Conservation (phyloP, 1,140 invertebrate genomes). For the Pseudomyrmex dendroicus region DNA sequence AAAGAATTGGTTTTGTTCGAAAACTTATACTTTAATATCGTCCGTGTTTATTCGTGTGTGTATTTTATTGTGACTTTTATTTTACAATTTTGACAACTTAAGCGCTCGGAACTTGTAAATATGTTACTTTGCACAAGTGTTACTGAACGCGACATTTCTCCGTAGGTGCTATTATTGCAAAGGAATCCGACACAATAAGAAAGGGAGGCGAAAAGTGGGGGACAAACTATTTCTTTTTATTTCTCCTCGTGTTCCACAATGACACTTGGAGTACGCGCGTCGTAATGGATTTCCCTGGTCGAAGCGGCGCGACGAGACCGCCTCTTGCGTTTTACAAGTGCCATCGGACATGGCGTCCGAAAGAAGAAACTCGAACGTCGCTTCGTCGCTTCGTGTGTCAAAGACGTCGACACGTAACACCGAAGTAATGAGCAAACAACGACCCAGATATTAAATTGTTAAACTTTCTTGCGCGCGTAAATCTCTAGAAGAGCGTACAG, state of each 20-base stretch:
- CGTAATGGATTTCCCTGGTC: slow-evolving; percentile 57
- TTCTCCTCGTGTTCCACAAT: slow-evolving; percentile 7
- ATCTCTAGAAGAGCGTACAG: too few species aligned
- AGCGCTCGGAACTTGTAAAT: too few species aligned
- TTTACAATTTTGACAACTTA: too few species aligned
- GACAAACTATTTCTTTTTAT: slow-evolving; percentile 35
- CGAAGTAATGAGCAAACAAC: slow-evolving; percentile 37
- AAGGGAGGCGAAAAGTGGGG: neutral
- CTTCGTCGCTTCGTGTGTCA: slow-evolving; percentile 17
- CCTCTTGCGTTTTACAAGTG: slow-evolving; percentile 43
- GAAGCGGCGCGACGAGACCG: slow-evolving; percentile 9
- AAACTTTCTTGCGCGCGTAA: slow-evolving; percentile 10
- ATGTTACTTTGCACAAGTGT: too few species aligned
- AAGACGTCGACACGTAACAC: slow-evolving; percentile 29
- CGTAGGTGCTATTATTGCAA: slow-evolving; percentile 22
- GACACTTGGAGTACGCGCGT: neutral
- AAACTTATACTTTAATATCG: too few species aligned
- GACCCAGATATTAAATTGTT: slow-evolving; percentile 45
- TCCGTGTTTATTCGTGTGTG: too few species aligned
- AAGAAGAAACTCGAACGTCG: slow-evolving; percentile 42
- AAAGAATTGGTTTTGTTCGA: too few species aligned
- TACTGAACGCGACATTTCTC: neutral
- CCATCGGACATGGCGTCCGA: slow-evolving; percentile 37
- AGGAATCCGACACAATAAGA: slow-evolving; percentile 15
- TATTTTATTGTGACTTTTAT: too few species aligned